Percentiles rank a stretch among this genome's conserved stretches.
Conservation (phyloP, 2,113 vertebrate species). For the Thomomys bottae region DNA sequence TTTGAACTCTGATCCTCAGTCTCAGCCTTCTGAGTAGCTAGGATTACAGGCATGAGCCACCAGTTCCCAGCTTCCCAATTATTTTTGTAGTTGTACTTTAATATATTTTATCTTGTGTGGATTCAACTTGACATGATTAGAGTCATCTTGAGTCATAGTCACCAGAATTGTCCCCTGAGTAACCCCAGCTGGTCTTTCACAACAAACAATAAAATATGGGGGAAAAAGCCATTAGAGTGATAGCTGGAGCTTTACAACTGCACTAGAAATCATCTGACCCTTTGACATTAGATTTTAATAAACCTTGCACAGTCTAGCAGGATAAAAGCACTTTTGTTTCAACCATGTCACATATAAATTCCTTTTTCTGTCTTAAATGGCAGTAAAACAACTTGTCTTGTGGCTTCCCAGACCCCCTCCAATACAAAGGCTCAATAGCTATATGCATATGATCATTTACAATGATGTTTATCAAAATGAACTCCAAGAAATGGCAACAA, state of each 20-base stretch:
- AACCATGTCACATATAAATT: too few species aligned
- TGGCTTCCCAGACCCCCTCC: too few species aligned
- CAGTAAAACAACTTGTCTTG: not conserved
- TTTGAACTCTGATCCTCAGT: too few species aligned
- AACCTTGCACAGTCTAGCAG: not conserved
- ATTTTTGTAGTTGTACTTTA: conserved; percentile 11
- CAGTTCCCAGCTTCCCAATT: too few species aligned
- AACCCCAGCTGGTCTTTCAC: not conserved
- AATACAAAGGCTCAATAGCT: too few species aligned
- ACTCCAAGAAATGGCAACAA: too few species aligned
- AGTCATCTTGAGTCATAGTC: too few species aligned
- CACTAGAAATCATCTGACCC: not conserved
- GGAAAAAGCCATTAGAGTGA: not conserved
- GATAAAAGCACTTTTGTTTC: not conserved
- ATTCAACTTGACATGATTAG: not conserved
- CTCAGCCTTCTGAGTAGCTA: too few species aligned
- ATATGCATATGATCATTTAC: too few species aligned
- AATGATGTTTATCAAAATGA: too few species aligned
- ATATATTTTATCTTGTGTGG: not conserved
- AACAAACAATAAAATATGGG: not conserved
- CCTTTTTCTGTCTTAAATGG: not conserved
- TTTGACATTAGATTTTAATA: not conserved
- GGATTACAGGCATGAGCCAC: too few species aligned
- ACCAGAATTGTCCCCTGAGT: not conserved
- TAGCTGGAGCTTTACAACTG: not conserved